Evolutionary conservation across 2,888 invertebrate species (phyloP).

Genomic region (Drosophila macrothrix): DNA sequence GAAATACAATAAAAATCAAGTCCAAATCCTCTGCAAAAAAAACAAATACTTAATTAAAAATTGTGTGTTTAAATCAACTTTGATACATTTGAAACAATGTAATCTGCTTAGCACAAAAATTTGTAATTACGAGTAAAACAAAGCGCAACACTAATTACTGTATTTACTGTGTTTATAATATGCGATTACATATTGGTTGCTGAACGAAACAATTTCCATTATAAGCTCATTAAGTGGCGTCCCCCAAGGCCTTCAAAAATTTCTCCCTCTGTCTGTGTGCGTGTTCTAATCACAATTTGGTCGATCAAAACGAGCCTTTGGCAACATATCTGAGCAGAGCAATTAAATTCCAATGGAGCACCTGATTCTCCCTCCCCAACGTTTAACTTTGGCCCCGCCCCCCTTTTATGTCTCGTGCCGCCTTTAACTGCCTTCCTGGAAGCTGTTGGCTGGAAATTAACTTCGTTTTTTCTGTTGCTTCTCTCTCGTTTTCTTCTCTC

Average conservation of each 20-base stretch:
- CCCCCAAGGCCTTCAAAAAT: slow-evolving; percentile 24
- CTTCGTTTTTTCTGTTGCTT: slow-evolving; percentile 36
- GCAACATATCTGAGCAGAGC: slow-evolving; percentile 32
- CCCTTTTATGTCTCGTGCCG: slow-evolving; percentile 40
- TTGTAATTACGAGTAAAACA: slow-evolving; percentile 11
- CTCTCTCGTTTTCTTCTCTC: neutral
- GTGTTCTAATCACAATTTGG: slow-evolving; percentile 47
- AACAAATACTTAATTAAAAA: neutral
- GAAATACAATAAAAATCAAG: neutral
- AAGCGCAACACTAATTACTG: slow-evolving; percentile 25
- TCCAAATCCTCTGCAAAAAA: neutral
- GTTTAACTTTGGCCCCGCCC: slow-evolving; percentile 30
- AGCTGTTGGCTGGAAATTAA: slow-evolving; percentile 56
- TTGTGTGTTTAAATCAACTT: neutral
- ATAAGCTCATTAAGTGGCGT: slow-evolving; percentile 65
- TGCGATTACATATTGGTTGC: slow-evolving; percentile 22
- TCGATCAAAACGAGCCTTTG: slow-evolving; percentile 40
- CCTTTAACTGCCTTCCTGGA: slow-evolving; percentile 62
- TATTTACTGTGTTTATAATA: slow-evolving; percentile 16
- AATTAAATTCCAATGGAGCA: slow-evolving; percentile 38
- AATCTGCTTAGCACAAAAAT: slow-evolving; percentile 9
- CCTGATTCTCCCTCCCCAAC: neutral
- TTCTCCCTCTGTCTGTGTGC: neutral
- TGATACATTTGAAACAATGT: neutral
- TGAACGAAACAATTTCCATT: slow-evolving; percentile 55